These are phyloP conservation scores for Phania funesta DNA, from an alignment of 2,888 invertebrate species.

Conservation along the genomic window DNA sequence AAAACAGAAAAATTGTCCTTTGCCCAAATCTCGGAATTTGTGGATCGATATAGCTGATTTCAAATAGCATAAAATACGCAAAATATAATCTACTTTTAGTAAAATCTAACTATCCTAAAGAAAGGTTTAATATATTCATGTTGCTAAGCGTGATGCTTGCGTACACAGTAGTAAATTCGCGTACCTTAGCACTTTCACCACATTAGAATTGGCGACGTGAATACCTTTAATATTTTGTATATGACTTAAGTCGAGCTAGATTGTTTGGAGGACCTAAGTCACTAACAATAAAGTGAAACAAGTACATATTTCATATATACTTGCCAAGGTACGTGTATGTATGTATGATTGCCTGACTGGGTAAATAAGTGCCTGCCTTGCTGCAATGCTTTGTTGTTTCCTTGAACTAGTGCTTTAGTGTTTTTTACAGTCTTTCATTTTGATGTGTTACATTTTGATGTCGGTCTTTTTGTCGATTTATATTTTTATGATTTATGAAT, in stretches of 20 bases:
- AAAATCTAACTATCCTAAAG: no score
- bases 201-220: no score
- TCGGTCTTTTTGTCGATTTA: conserved; percentile 61
- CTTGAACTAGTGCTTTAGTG: conserved; percentile 47
- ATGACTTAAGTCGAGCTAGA: background rate
- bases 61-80: no score
- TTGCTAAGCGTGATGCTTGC: no score
- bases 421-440: conserved; percentile 53
- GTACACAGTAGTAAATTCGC: no score
- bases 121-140: no score
- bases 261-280: background rate
- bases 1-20: no score
- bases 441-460: conserved; percentile 58
- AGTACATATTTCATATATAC: background rate
- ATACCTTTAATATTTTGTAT: conserved; percentile 39
- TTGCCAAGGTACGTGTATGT: background rate
- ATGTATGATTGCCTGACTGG: background rate
- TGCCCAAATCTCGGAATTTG: no score
- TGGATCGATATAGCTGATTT: no score
- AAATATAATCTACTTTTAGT: no score
- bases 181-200: no score
- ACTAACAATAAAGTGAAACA: background rate
- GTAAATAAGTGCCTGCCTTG: background rate
- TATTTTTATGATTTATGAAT: conserved; percentile 70
- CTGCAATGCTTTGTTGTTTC: conserved; percentile 16